These are phyloP conservation scores for Druon quercuslanigerum DNA, from an alignment of 1,140 invertebrate species.

Conservation along the genomic window DNA sequence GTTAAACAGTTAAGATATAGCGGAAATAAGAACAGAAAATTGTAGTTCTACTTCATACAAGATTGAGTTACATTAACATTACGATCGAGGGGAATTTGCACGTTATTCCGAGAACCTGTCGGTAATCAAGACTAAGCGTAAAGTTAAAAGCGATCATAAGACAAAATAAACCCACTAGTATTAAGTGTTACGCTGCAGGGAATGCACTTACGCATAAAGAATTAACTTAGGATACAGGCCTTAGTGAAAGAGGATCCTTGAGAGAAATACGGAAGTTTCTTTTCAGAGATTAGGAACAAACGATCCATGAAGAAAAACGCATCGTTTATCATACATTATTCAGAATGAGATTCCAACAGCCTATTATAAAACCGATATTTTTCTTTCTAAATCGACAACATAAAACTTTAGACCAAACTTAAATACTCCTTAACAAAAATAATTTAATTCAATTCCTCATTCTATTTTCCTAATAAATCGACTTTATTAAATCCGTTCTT, in stretches of 20 bases:
- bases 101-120: constrained; percentile 21
- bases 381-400: too few species aligned
- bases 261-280: constrained; percentile 21
- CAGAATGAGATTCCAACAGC: too few species aligned
- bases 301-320: too few species aligned
- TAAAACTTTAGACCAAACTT: neutral
- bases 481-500: too few species aligned
- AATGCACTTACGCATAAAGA: neutral
- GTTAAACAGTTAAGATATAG: constrained; percentile 16
- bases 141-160: constrained; percentile 18
- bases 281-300: too few species aligned
- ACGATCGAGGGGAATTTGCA: constrained; percentile 10
- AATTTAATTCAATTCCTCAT: too few species aligned
- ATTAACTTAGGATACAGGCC: neutral
- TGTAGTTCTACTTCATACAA: constrained; percentile 13
- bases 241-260: constrained; percentile 13
- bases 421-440: neutral
- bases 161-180: constrained; percentile 9
- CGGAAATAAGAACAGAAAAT: constrained; percentile 23
- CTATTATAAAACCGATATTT: too few species aligned
- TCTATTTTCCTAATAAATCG: too few species aligned
- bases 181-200: constrained; percentile 21
- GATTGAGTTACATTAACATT: constrained; percentile 16
- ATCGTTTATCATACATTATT: too few species aligned
- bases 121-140: constrained; percentile 19